Conservation (phyloP, 1,140 invertebrate genomes). For the Ips nitidus region DNA sequence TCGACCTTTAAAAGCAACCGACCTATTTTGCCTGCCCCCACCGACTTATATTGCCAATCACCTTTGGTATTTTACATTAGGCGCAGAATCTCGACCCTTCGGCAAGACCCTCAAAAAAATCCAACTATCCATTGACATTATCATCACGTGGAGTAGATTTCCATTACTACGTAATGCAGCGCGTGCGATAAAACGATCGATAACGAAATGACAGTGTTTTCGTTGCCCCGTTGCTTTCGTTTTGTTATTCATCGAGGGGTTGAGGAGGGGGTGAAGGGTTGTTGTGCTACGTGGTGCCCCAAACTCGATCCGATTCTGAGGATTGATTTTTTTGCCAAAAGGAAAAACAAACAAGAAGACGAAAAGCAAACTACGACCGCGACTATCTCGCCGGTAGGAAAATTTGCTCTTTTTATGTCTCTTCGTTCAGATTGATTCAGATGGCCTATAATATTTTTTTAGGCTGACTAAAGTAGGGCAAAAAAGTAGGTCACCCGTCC, state of each 20-base stretch:
- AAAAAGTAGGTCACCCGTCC: too few relatives aligned
- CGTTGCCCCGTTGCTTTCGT: constrained; percentile 7
- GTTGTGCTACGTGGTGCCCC: constrained; percentile 29
- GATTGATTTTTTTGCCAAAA: constrained; percentile 24
- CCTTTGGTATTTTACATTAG: not conserved
- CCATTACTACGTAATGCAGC: constrained; percentile 27
- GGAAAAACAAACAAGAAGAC: constrained; percentile 12
- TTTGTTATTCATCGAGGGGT: constrained; percentile 26
- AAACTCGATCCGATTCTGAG: constrained; percentile 20
- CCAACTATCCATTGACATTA: constrained; percentile 36
- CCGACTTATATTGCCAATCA: not conserved
- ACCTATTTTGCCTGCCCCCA: not conserved
- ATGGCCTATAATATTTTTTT: too few relatives aligned
- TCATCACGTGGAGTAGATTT: constrained; percentile 36
- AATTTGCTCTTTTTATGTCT: too few relatives aligned
- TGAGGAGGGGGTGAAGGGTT: constrained; percentile 17
- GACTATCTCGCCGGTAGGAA: too few relatives aligned
- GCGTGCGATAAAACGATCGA: constrained; percentile 22
- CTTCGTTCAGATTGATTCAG: too few relatives aligned
- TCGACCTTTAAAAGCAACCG: not conserved
- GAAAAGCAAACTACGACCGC: constrained; percentile 7
- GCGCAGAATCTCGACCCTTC: constrained; percentile 15
- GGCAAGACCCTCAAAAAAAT: constrained; percentile 27
- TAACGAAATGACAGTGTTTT: constrained; percentile 24
- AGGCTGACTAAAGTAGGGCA: too few relatives aligned